Base-by-base conservation (phyloP, 2,113 vertebrate species). In the Cygnus atratus region DNA sequence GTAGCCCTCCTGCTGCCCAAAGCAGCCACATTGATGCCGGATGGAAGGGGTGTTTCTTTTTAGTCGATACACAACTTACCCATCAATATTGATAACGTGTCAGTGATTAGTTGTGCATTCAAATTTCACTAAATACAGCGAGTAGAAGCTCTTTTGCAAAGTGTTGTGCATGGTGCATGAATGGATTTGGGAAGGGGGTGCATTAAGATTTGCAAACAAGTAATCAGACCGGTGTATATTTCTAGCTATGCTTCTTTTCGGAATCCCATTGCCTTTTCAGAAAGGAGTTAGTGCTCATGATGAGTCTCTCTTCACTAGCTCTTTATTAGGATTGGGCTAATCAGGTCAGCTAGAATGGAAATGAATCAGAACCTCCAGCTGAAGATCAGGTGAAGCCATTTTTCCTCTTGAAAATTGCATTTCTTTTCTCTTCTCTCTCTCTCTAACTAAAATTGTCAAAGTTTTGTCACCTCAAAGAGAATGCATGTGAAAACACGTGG, bases 51-150 rank as follows among this genome's bases (percentile, higher is more conserved):
- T 18, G 13, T 83, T 90, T 35, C 31, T 72, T 66, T 39, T 35
- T 5, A 13, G 62, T 78, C 26, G 2, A 1, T 52, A 5, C 8
- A 1, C 3, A 26, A 46, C 43, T 72, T 43, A 6, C 5, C 55
- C 15, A 2, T 77, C 43, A 44, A 28, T 14, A 41, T 13, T 11
- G 50, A 22, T 4, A 33, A 39, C 33, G 25, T 2, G 11, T 25
- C 35, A 25, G 13, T 3, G 11, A 9, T 5, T 2, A 0, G 19
- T 44, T n/a, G 8, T 1, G 0, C 19, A 11, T 57, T n/a, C 33
- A 44, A 39, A 13, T 33, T 39, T 73, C 29, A 11, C 37, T 35
- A 4, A 31, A 7, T 46, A 57, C 21, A 29, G 16, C 2, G 0
- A 54, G 10, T 20, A 59, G 29, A 67, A 72, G 8, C 4, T 5